Conservation (phyloP, 1,140 invertebrate genomes). For the Hylaeus anthracinus region DNA sequence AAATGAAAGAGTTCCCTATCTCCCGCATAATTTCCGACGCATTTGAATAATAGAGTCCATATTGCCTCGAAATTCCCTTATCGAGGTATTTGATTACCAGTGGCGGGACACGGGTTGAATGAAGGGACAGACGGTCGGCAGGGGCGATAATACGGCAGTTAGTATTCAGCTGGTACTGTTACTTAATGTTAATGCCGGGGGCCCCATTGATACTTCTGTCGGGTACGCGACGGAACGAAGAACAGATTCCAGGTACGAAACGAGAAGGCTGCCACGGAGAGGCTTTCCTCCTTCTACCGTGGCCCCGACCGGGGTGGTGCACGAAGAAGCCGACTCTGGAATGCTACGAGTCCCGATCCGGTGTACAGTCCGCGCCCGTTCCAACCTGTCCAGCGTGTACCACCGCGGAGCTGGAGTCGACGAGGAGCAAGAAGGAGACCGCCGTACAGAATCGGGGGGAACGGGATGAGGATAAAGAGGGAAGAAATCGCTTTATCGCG, state of each 20-base stretch:
- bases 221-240: conserved; percentile 60
- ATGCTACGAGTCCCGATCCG: conserved; percentile 70
- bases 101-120: conserved; percentile 59
- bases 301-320: conserved; percentile 58
- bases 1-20: too few relatives aligned
- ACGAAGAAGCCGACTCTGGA: conserved; percentile 72
- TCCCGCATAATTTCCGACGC: too few relatives aligned
- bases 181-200: conserved; percentile 73
- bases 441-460: conserved; percentile 41
- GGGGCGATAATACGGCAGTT: conserved; percentile 75
- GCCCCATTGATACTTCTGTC: conserved; percentile 72
- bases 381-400: conserved; percentile 73
- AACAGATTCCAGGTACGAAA: conserved; percentile 71
- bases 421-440: conserved; percentile 44
- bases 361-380: conserved; percentile 64
- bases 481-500: conserved; percentile 68
- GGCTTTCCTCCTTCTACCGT: conserved; percentile 21
- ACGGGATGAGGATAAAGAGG: conserved; percentile 46
- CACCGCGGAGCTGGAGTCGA: conserved; percentile 39
- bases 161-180: conserved; percentile 75
- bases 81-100: conserved; percentile 66
- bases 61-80: neutral
- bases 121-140: conserved; percentile 40
- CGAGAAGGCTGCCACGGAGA: conserved; percentile 11
- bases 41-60: too few relatives aligned